A percentile compares a stretch with the other conserved stretches of the same genome.
These are phyloP conservation scores for Python bivittatus DNA, from an alignment of 2,113 vertebrate genomes.

Conservation along the genomic window DNA sequence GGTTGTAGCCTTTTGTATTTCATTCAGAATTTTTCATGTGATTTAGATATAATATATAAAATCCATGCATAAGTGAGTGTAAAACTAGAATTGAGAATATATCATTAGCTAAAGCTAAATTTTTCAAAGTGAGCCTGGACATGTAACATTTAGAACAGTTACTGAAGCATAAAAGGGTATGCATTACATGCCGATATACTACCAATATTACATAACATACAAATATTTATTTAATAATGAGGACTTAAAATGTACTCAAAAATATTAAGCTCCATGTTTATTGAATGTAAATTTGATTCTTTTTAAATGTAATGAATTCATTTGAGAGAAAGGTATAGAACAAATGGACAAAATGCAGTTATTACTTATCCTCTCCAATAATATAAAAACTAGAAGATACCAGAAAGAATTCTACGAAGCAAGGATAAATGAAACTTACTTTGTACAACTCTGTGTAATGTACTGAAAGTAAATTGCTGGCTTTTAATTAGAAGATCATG, in stretches of 20 bases:
- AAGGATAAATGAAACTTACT: not conserved
- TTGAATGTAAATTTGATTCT: slow-evolving; percentile 35
- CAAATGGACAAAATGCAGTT: not conserved
- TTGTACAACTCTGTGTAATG: not conserved
- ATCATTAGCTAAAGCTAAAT: slow-evolving; percentile 59
- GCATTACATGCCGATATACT: slow-evolving; percentile 43
- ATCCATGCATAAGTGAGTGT: not conserved
- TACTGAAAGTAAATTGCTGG: not conserved
- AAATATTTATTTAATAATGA: slow-evolving; percentile 29
- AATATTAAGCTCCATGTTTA: slow-evolving; percentile 52
- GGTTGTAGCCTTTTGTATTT: not conserved
- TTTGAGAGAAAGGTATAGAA: not conserved
- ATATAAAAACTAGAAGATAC: not conserved
- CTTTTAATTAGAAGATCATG: not conserved
- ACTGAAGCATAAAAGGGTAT: slow-evolving; percentile 29
- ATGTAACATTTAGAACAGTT: slow-evolving; percentile 23
- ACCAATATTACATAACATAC: slow-evolving; percentile 53
- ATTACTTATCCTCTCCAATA: not conserved
- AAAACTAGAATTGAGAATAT: not conserved
- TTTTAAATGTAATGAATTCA: not conserved
- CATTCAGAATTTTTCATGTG: not conserved
- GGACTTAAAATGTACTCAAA: slow-evolving; percentile 41
- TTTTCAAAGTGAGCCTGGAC: slow-evolving; percentile 56
- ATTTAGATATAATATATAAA: not conserved
- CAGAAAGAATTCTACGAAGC: not conserved